Evolutionary conservation across 1,140 invertebrate genomes (phyloP).

Genomic region (Apolygus lucorum): DNA sequence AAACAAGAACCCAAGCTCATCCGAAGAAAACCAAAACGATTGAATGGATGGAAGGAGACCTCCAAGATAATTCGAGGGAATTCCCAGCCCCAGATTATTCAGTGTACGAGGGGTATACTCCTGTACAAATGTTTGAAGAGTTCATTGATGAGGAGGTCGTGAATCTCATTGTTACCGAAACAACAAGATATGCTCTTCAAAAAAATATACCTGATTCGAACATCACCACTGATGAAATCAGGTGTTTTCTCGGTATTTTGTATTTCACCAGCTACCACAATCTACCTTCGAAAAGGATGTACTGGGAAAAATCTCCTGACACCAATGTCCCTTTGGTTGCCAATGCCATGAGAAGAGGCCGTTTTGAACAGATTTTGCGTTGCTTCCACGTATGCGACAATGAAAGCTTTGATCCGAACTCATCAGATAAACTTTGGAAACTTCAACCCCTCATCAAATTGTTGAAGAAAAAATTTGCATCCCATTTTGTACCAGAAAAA

Average conservation of each 20-base stretch:
- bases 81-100: no score
- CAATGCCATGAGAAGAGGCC: slow-evolving; percentile 25
- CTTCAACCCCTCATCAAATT: slow-evolving; percentile 24
- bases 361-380: slow-evolving; percentile 26
- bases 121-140: slow-evolving; percentile 25
- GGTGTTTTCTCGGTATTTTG: slow-evolving; percentile 31
- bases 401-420: slow-evolving; percentile 9
- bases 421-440: slow-evolving; percentile 27
- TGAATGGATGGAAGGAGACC: not conserved
- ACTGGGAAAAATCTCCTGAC: slow-evolving; percentile 28
- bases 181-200: not conserved
- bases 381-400: slow-evolving; percentile 22
- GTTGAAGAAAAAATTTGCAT: slow-evolving; percentile 27
- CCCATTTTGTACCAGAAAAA: slow-evolving; percentile 33
- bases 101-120: not conserved
- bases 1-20: not conserved
- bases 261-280: slow-evolving; percentile 30
- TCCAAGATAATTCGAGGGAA: not conserved
- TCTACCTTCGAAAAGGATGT: slow-evolving; percentile 26
- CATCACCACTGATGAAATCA: slow-evolving; percentile 30
- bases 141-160: slow-evolving; percentile 32
- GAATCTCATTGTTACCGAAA: slow-evolving; percentile 17
- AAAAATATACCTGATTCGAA: slow-evolving; percentile 23
- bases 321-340: slow-evolving; percentile 26
- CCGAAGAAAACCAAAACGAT: not conserved